Base-by-base conservation (phyloP, 2,113 vertebrate species). In the Lathamus discolor region DNA sequence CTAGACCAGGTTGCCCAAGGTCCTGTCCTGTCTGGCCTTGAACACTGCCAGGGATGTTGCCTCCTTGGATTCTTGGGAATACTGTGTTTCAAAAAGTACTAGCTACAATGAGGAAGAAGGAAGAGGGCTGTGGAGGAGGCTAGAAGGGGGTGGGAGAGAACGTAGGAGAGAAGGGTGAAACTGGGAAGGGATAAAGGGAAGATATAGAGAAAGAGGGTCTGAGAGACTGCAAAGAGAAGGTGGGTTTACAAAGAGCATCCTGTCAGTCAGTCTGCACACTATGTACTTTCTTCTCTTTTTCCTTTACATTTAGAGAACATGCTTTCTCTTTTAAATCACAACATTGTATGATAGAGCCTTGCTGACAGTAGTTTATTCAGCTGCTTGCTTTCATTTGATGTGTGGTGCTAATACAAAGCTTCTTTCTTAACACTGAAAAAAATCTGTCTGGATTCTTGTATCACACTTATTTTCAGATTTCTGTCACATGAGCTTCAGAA, bases 91-190 rank as follows among this genome's bases (percentile, higher is more conserved):
- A 24, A 16, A 27, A 81, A 69, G 35, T 69, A n/a, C 17, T 62
- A 37, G 25, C n/a, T 55, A 37, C 76, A 55, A 12, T 27, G n/a
- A 76, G 64, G 22, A 37, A 54, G 41, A 74, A 46, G 13, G 24
- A 39, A 44, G 49, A 70, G 9, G 3, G 7, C 3, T n/a, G 13
- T 20, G 28, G 46, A 41, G 39, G 24, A 86, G 25, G 22, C 12
- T 29, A 33, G 10, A 52, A 39, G 13, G 4, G 11, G 7, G 20
- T 14, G 48, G 17, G 19, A 68, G 28, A 14, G 14, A 67, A 61
- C 1, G 0, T 22, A 5, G 7, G 28, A 59, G 39, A 62, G 13
- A 37, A 0, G 33, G 4, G 13, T 44, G 19, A 72, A 24, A 51
- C 31, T 17, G 19, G 51, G 28, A 33, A 73, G 27, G 3, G 11